Base-by-base conservation (phyloP, 1,140 invertebrate species). In the Palaemon carinicauda region DNA sequence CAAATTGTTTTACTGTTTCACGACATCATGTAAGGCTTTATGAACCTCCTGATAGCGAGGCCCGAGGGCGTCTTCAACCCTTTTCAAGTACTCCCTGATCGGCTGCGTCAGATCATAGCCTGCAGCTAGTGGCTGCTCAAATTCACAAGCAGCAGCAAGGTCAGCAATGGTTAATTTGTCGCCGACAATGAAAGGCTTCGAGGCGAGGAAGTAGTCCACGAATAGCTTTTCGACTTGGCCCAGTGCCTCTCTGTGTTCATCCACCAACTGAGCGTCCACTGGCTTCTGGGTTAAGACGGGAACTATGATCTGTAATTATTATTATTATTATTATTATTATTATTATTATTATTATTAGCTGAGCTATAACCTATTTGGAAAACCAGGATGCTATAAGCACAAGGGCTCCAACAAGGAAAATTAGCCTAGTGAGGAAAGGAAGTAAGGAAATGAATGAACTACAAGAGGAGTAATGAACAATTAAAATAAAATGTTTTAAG, bases 131-230 rank as follows among this genome's bases (percentile, higher is more conserved):
- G 81, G 81, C 51, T 83, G 81, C 52, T 83, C 81, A 14, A 83
- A 83, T 31, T 83, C 81, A 53, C 41, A 52, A 29, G 81, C 81
- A 24, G 81, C 81, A 27, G 52, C 15, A 51, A 83, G 71, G n/a
- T 83, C 81, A 53, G 71, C 81, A 50, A 83, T 83, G 24, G 81
- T 83, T 5, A 41, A 4, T 1, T 53, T 3, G 51, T 83, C 51
- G 2, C 81, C 81, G 29, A 73, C 50, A 24, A 83, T 83, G 52
- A 83, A 83, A 3, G 81, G 81, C 56, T 31, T 73, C 19, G 60
- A 21, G 52, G 27, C 71, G 15, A 83, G 81, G 69, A 83, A 83
- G 71, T 83, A 83, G 15, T 27, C 33, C 7, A 73, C 51, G 7
- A 83, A 83, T 5, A 29, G 81, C 17, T 56, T 53, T 60, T 86